Base-by-base conservation (phyloP, 2,797 vertebrate species). In the Sylvia borin region DNA sequence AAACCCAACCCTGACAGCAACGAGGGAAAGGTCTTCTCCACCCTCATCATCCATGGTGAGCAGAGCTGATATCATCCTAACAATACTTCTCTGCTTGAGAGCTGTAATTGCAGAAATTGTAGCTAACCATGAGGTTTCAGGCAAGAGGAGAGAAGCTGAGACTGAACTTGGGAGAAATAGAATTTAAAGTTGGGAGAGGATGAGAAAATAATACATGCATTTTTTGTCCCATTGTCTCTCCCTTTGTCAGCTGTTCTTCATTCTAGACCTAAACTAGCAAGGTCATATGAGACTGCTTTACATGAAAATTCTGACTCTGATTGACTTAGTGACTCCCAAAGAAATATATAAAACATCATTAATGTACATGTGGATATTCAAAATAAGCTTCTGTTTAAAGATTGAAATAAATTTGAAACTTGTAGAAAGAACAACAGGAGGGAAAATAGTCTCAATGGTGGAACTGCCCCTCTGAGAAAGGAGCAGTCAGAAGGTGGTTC, bases 1-100 rank as follows among this genome's bases (percentile, higher is more conserved):
- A 0, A 1, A 55, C 25, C 18, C 10, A 64, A 62, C 3, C 6
- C 10, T 6, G 8, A 42, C 5, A 74, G 60, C n/a, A 67, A 43
- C 6, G 32, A 89, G n/a, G 19, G 20, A 27, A 77, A 83, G 16
- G 29, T 57, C 29, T 29, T 65, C 9, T 47, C 38, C 2, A 5
- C 8, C 22, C 0, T 0, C 55, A 18, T 65, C 11, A 51, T 3
- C 21, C 13, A 29, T 18, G 8, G 54, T 3, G 2, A 40, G 8
- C 29, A 80, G 16, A 67, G 20, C 22, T 62, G 64, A 21, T 42
- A n/a, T 4, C 2, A 2, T 48, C 19, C 17, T 57, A 93, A 75
- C 5, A 6, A 6, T 42, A 20, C 4, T 58, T 10, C 27, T 13
- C 38, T 74, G 27, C 10, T 70, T 61, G 31, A 65, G 26, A 82